Base-by-base conservation (phyloP, 2,797 vertebrate genomes). In the Arctocebus calabarensis region DNA sequence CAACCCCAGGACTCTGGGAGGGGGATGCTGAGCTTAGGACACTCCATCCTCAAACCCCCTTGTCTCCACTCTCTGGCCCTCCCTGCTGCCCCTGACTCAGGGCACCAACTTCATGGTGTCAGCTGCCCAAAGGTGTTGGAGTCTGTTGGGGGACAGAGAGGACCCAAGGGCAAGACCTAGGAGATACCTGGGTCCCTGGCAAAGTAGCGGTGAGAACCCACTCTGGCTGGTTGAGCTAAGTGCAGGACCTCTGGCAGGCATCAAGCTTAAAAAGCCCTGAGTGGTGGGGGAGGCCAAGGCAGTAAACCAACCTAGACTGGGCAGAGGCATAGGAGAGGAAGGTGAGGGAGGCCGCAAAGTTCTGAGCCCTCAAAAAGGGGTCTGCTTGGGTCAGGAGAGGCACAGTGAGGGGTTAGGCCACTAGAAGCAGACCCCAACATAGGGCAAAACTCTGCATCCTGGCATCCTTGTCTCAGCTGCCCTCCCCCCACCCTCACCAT, bases 391-490 rank as follows among this genome's bases (percentile, higher is more conserved):
- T 45, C 45, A 59, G 75, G 6, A 89, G 73, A 73, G 55, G 45
- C 4, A 4, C 64, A 0, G 79, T 8, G 55, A 14, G 6, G 45
- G 22, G 55, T 12, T 8, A 57, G 3, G 64, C 77, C 22, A 0
- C 27, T 19, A 59, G n/a, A 71, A 62, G 40, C 71, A 0, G 1
- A 16, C 34, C 37, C 32, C 32, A 34, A 34, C 32, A 20, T 68
- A 34, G 17, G 64, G 64, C 64, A 68, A 84, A 75, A 13, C 29
- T 61, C 1, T 0, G 7, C 25, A 22, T 37, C 37, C 52, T 32
- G 12, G 43, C 3, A 17, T 83, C 52, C 43, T 2, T 20, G 14
- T 32, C 64, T 20, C 0, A 0, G 32, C 64, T 4, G 17, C 32
- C 64, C 7, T 66, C 5, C 4, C 64, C 64, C 64, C 3, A 14